Evolutionary conservation across 1,140 invertebrate genomes (phyloP).

Genomic region (Oscheius sp.): DNA sequence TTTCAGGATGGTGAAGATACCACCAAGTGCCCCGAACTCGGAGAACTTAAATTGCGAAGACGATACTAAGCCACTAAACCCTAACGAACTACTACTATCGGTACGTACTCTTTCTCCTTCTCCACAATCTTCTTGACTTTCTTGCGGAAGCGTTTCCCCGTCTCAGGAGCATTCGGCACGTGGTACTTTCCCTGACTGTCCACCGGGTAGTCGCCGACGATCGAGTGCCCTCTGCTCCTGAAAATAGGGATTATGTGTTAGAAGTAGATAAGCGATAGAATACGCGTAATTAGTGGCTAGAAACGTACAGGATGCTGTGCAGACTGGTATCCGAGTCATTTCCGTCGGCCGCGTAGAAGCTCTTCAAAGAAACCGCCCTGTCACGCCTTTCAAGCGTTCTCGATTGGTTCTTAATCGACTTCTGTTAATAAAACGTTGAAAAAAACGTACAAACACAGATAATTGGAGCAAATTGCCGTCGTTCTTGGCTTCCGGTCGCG

Average conservation of each 20-base stretch:
- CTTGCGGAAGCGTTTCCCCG: slow-evolving; percentile 16
- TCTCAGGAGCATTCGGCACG: not conserved
- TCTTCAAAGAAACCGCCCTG: slow-evolving; percentile 4
- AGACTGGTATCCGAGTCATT: not conserved
- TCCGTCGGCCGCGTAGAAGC: slow-evolving; percentile 16
- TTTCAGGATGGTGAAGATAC: no score
- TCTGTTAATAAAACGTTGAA: not conserved
- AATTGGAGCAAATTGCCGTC: not conserved
- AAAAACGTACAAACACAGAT: not conserved
- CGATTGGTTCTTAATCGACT: not conserved
- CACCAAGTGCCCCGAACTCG: not conserved
- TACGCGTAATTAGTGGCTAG: no score
- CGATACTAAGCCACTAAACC: no score
- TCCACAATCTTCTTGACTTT: slow-evolving; percentile 24
- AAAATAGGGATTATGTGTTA: not conserved
- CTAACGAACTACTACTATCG: no score
- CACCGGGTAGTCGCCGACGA: not conserved
- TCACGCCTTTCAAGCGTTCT: not conserved
- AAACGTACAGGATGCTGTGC: not conserved
- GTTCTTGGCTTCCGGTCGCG: not conserved
- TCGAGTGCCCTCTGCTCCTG: not conserved
- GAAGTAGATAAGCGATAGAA: no score
- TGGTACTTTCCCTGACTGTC: not conserved
- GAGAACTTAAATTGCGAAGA: not conserved
- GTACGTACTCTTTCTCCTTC: slow-evolving; percentile 2